Base-by-base conservation (phyloP, 2,113 vertebrate genomes). In the Thunnus thynnus region DNA sequence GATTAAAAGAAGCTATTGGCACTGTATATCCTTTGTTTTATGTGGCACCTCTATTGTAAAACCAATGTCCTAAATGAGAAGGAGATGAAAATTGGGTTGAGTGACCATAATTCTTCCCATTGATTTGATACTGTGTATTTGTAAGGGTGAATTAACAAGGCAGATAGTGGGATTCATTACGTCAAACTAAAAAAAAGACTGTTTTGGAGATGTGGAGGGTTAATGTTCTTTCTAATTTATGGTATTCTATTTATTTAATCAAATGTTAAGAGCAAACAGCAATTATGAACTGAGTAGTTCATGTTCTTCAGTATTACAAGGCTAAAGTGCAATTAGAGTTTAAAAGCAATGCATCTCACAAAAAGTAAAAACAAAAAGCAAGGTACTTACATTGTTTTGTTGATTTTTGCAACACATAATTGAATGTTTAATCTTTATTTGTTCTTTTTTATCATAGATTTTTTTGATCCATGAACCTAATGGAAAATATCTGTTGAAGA, bases 1-100 rank as follows among this genome's bases (percentile, higher is more conserved):
- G 13, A 72, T 82, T 80, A 82, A 70, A 51, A 44, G 36, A 60
- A 57, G 46, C n/a, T 41, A 58, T 82, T 73, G 66, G 50, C 30
- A 14, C 52, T 46, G 62, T 70, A 74, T 70, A 73, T 76, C 62
- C 13, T 32, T 16, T 27, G 18, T 66, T 76, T 76, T 72, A 55
- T 83, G 48, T 72, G 80, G 50, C 64, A 72, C 18, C 5, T 84
- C 41, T 70, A 75, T 52, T 61, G 60, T 25, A 84, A 86, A 86
- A 58, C 56, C 63, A 79, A 72, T 76, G 47, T 51, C 46, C 32
- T 70, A 48, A 78, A 74, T 41, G 46, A 61, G 55, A 64, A 41
- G 1, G 36, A 41, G 69, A 67, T 67, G 41, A 60, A 84, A 73
- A 65, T 77, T 25, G 5, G 16, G 73, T 8, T 70, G 20, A 62